Base-by-base conservation (phyloP, 2,888 invertebrate genomes). In the Tyria jacobaeae region DNA sequence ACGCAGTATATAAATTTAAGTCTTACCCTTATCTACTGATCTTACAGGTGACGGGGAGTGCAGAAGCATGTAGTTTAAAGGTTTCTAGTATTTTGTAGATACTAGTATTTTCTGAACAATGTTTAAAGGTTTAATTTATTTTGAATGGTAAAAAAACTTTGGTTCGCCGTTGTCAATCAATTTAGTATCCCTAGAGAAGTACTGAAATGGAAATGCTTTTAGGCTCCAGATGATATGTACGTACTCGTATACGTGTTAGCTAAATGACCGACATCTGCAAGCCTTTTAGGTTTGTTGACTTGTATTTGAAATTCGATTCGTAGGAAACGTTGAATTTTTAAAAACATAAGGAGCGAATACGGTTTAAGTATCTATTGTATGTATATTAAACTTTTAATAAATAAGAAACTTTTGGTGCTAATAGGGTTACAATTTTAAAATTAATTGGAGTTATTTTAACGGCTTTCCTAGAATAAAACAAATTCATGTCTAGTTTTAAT, bases 1-100 rank as follows among this genome's bases (percentile, higher is more conserved):
- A 81, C 81, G 77, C 71, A 65, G 77, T 70, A 71, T 83, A 88
- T 88, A 88, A 87, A 87, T 89, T 87, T 84, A 76, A 75, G 83
- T 83, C 82, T 76, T 82, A 55, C 85, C 84, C 85, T 85, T 85
- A 85, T 88, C 85, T 84, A 66, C 55, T 62, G 73, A 75, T 76
- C 75, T 82, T 75, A 74, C 66, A 57, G 50, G 75, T 74, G 65
- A 77, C 70, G 75, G 66, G 74, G 62, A 66, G 64, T 71, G 61
- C 63, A 62, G 66, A 70, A 57, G 62, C 66, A 37, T 75, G 66
- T 75, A 62, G 17, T 17, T 25, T 52, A 48, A 61, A 37, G 15
- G 35, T 41, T 49, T 60, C 24, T 17, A 21, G 39, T 53, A 48
- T 53, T 60, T 58, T 50, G 57, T 41, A n/a, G 41, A 25, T 14